Base-by-base conservation (phyloP, 2,888 invertebrate genomes). In the Carpatolechia fugitivella region DNA sequence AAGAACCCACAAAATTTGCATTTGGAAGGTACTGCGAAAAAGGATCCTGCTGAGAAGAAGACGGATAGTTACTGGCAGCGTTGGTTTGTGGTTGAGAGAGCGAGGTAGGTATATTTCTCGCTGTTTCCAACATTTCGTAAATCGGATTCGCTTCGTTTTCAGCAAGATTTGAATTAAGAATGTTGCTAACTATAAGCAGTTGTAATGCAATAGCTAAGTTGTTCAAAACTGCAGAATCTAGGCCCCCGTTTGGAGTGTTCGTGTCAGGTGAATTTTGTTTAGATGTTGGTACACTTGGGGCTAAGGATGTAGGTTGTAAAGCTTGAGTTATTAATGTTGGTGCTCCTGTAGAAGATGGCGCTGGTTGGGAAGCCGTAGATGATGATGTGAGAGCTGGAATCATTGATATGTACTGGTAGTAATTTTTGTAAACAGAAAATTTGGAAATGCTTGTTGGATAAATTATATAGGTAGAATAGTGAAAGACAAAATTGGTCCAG, bases 121-220 rank as follows among this genome's bases (percentile, higher is more conserved):
- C 50, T 13, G 50, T 50, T 36, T 50, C 50, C 14, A 50, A n/a
- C 13, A 50, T 13, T 29, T 50, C 50, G 14, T 50, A 50, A 2
- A 50, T 29, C 65, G 57, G 14, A 64, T 58, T 1, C 13, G 24
- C 44, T 18, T 18, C 52, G 24, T 44, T 35, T 47, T 54, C 46
- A 1, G 80, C 76, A 7, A 70, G 58, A 30, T 36, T 36, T 31
- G 52, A 40, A 40, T 78, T 81, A 6, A 87, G 57, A 11, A 88
- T 72, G 56, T 86, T 87, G 31, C 75, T 85, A 0, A 88, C 69
- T 6, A 87, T 78, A 1, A 88, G 55, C 6, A 88, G 55, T 35
- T 87, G 87, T 47, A 88, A 63, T 0, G 87, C 85, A 35, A 87
- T 78, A 1, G 87, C 88, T 58, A 88, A 63, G 58, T 87, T 88